Evolutionary conservation across 2,888 invertebrate species (phyloP).

Genomic region (Chrysodeixis includens): DNA sequence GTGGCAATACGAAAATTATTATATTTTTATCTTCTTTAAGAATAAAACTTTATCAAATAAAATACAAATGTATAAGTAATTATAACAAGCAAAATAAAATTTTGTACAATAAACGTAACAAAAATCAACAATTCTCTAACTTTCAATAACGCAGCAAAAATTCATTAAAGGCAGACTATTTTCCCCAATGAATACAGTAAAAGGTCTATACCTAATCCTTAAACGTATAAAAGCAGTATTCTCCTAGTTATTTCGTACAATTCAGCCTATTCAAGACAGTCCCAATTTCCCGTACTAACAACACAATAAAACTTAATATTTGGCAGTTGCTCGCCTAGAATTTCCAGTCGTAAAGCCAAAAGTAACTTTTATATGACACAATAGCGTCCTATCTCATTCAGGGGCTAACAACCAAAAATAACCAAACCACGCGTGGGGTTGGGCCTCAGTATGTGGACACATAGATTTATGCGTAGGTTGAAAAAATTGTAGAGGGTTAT

Average conservation of each 20-base stretch:
- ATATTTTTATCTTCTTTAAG: too few relatives aligned
- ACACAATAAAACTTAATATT: slow-evolving; percentile 26
- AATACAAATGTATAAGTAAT: too few relatives aligned
- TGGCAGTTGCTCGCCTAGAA: slow-evolving; percentile 13
- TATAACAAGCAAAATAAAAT: too few relatives aligned
- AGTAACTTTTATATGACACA: slow-evolving; percentile 29
- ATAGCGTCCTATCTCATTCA: slow-evolving; percentile 38
- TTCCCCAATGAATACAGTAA: neutral
- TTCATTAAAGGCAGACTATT: too few relatives aligned
- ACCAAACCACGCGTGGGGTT: slow-evolving; percentile 16
- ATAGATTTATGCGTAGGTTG: too few relatives aligned
- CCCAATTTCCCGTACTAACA: slow-evolving; percentile 14
- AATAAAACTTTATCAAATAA: too few relatives aligned
- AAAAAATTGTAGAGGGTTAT: too few relatives aligned
- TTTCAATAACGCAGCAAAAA: too few relatives aligned
- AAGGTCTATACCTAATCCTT: neutral
- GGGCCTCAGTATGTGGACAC: slow-evolving; percentile 6
- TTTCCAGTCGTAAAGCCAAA: slow-evolving; percentile 14
- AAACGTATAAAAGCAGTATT: neutral
- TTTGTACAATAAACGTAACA: too few relatives aligned
- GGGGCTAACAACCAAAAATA: slow-evolving; percentile 58
- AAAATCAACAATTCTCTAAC: too few relatives aligned
- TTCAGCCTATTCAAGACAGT: slow-evolving; percentile 2
- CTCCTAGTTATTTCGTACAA: too few relatives aligned
- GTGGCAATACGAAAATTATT: too few relatives aligned